These are phyloP conservation scores for Scrobipalpa costella DNA, from an alignment of 2,888 invertebrate species.

Conservation along the genomic window DNA sequence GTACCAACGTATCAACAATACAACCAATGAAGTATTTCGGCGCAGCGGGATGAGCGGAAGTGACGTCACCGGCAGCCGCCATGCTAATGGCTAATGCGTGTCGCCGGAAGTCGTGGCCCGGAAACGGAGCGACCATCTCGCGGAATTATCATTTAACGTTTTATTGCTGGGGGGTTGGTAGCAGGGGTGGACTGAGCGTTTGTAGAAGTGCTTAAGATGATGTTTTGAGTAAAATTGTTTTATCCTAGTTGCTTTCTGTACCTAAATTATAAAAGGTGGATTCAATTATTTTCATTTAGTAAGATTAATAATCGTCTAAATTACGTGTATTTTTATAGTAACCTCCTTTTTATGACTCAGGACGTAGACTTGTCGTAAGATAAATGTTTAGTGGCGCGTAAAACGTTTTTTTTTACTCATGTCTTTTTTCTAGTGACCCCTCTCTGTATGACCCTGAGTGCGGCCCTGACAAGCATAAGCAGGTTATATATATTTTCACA, in stretches of 20 bases:
- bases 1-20: background rate
- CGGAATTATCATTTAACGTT: conserved; percentile 76
- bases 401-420: background rate
- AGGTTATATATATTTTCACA: background rate
- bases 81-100: conserved; percentile 79
- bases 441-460: background rate
- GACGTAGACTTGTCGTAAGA: conserved; percentile 18
- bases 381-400: conserved; percentile 24
- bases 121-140: conserved; percentile 72
- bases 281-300: no score
- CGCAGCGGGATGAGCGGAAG: conserved; percentile 46
- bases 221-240: no score
- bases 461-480: background rate
- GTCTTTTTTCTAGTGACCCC: background rate
- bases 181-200: conserved; percentile 5
- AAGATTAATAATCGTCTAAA: no score
- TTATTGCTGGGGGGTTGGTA: conserved; percentile 56
- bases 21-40: conserved; percentile 11
- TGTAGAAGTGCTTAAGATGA: background rate
- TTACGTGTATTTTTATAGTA: no score
- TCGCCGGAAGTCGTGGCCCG: conserved; percentile 69
- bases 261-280: no score
- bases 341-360: no score
- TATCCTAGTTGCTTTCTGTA: no score
- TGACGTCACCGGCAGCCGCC: conserved; percentile 68